Evolutionary conservation across 2,888 invertebrate species (phyloP).

Genomic region (Parapristionchus giblindavisi): DNA sequence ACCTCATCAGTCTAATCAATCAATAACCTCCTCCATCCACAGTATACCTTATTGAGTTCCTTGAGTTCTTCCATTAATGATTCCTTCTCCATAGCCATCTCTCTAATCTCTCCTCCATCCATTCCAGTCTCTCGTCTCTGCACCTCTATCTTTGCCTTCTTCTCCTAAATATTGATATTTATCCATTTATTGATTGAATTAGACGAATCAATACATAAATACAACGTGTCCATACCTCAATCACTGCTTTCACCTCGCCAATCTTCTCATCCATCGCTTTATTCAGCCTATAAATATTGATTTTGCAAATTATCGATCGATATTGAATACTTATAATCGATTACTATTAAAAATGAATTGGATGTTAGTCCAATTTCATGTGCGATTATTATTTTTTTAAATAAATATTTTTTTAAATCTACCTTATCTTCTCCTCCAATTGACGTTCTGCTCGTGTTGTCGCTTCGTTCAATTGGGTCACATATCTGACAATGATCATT

Average conservation of each 20-base stretch:
- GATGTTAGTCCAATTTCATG: background rate
- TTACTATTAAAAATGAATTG: background rate
- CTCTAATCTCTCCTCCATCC: constrained; percentile 9
- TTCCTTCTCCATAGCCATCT: constrained; percentile 21
- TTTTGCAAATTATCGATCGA: no score
- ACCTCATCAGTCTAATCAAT: background rate
- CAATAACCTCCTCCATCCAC: no score
- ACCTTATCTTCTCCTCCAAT: no score
- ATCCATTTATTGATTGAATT: background rate
- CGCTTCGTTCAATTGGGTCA: no score
- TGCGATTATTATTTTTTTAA: no score
- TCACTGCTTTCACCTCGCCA: background rate
- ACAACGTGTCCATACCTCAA: background rate
- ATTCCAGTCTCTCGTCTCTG: constrained; percentile 8
- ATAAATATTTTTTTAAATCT: no score
- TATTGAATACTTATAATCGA: no score
- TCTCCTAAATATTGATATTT: background rate
- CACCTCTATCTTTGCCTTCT: constrained; percentile 8
- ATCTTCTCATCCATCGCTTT: background rate
- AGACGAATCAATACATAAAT: background rate
- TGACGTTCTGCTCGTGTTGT: no score
- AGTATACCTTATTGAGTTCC: background rate
- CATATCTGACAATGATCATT: no score
- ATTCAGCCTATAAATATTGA: no score
- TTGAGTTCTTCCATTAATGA: background rate